Base-by-base conservation (phyloP, 2,888 invertebrate genomes). In the Pollenia labialis region DNA sequence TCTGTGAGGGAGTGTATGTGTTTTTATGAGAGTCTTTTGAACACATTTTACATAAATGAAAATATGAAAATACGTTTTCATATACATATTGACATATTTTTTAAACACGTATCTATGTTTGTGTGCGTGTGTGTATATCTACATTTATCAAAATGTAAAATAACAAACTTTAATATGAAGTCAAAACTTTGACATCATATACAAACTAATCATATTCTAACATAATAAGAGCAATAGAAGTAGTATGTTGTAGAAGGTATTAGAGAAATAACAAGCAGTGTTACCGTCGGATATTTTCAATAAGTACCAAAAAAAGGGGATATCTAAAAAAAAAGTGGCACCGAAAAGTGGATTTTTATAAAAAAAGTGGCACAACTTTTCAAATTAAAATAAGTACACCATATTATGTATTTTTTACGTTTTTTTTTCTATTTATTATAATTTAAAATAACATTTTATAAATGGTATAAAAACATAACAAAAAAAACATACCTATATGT, bases 151-250 rank as follows among this genome's bases (percentile, higher is more conserved):
- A 54, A 76, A 69, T 62, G 48, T 58, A 16, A 56, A 81, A 81
- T 58, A 81, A 68, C 44, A 80, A 72, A 69, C 62, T 79, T 74
- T 40, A 82, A 69, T 72, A 60, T 74, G 69, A 85, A 79, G 42
- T 82, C 74, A 79, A 74, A 81, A 81, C 85, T 85, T 82, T 82
- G 77, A 82, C 81, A 82, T 79, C 81, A 69, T 74, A 85, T 80
- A 76, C 68, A 82, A 82, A 85, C 85, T 85, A 85, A 79, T 82
- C 77, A 79, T 79, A 72, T 85, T 76, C 54, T 46, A 82, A 76
- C 46, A 76, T 76, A 69, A 71, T 54, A 76, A 69, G 3, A 82
- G 62, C 18, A 76, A 76, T 62, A 62, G 44, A 54, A 60, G 12
- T 42, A 50, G 32, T 60, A 52, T 16, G 32, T 75, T 75, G 42